Base-by-base conservation (phyloP, 2,797 vertebrate species). In the Gymnodraco acuticeps region DNA sequence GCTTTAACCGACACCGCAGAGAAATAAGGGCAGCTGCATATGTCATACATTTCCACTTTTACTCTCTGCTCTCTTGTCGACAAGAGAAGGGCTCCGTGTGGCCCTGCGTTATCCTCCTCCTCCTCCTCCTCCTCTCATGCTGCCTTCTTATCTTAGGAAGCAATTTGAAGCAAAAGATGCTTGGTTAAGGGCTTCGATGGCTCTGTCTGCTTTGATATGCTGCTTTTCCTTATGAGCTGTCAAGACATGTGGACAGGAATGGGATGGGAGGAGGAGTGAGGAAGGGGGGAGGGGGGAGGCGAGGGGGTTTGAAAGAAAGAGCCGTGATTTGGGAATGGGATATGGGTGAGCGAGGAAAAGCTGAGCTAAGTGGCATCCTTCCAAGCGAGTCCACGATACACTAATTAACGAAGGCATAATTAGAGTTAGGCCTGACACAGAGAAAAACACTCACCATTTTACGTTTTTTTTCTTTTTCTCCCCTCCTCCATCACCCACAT, bases 381-480 rank as follows among this genome's bases (percentile, higher is more conserved):
- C 89, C 89, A 87, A 88, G 88, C 64, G 60, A 87, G 86, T 89
- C 87, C 62, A 87, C 58, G 43, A 92, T 83, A 80, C 77, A 84
- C 92, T 94, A 94, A 95, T 95, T 94, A 95, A 93, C 80, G 67
- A 84, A 91, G 87, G 84, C 91, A 84, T 93, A 95, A 94, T 93
- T 93, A 92, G 89, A 91, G 86, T 87, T 68, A 87, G 82, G 78
- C 79, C 89, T 93, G 85, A 93, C 87, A 82, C 85, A 78, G 87
- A 83, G 80, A 87, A 87, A 89, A 82, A 81, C 20, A 50, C 77
- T 87, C 74, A 79, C 79, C 78, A 31, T 83, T 70, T 56, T 66
- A 53, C 64, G 27, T 27, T 59, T 54, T 68, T 13, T 31, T 67
- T 56, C 50, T 54, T 66, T 42, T 11, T 31, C 67, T 52, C 52